phyloP scores from a whole-genome alignment of 2,113 vertebrate genomes.

The Nothobranchius kuhntae region DNA sequence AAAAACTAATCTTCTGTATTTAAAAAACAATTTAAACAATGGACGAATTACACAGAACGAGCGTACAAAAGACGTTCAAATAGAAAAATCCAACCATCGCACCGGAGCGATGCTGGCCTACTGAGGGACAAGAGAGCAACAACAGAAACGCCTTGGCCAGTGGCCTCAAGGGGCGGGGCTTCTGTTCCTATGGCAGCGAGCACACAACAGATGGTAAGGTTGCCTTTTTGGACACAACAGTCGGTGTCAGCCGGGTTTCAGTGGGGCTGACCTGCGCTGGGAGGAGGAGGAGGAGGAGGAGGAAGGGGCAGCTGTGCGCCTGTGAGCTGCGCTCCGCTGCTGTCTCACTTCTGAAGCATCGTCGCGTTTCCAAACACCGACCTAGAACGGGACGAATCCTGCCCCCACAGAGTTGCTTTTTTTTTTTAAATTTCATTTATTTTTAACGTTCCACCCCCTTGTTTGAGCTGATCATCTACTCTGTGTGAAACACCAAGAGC shows the following conservation, averaged over 20 bases:
- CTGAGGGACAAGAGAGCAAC: not conserved
- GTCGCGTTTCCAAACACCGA: slow-evolving; percentile 13
- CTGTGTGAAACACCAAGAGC: slow-evolving; percentile 6
- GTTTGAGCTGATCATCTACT: slow-evolving; percentile 7
- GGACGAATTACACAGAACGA: too few species aligned
- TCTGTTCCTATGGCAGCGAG: slow-evolving; percentile 43
- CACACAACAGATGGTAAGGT: slow-evolving; percentile 76
- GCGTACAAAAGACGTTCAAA: too few species aligned
- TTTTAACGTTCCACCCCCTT: too few species aligned
- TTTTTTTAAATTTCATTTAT: too few species aligned
- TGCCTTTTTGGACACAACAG: slow-evolving; percentile 48
- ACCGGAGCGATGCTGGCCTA: not conserved
- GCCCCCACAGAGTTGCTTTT: too few species aligned
- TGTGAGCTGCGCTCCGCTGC: slow-evolving; percentile 57
- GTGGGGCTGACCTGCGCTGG: slow-evolving; percentile 79
- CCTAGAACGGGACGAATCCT: slow-evolving; percentile 3
- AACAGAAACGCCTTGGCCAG: slow-evolving; percentile 23
- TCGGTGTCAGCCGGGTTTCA: slow-evolving; percentile 55
- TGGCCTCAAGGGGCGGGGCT: slow-evolving; percentile 57
- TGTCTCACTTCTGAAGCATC: slow-evolving; percentile 16
- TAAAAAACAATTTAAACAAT: too few species aligned
- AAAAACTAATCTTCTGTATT: too few species aligned
- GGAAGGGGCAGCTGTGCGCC: slow-evolving; percentile 75
- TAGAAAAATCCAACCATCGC: not conserved
- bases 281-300: slow-evolving; percentile 21